phyloP scores from a whole-genome alignment of 2,797 vertebrate genomes.

The Chaetophractus vellerosus region DNA sequence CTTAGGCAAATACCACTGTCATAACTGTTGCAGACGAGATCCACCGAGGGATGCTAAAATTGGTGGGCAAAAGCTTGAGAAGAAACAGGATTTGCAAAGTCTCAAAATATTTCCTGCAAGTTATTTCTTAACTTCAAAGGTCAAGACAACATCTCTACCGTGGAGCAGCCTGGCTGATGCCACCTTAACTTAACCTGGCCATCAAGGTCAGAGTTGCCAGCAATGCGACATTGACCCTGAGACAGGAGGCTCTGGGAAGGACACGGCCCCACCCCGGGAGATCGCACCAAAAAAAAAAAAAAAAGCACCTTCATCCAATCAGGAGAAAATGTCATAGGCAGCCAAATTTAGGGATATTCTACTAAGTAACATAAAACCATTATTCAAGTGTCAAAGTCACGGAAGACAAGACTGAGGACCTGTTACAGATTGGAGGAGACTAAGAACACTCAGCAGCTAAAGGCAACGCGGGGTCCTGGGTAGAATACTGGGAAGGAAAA shows the following conservation, averaged over 20 bases:
- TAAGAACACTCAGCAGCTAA: fast-evolving
- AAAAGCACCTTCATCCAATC: neutral
- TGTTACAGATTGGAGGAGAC: neutral
- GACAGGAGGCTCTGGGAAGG: fast-evolving
- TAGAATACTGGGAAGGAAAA: neutral
- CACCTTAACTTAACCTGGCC: neutral
- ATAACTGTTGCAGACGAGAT: neutral
- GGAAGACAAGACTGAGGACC: neutral
- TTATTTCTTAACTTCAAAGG: neutral
- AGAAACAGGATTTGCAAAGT: neutral
- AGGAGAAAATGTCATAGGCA: neutral
- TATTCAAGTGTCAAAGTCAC: neutral
- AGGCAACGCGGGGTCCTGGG: fast-evolving
- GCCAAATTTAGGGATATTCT: neutral
- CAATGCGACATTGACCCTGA: fast-evolving
- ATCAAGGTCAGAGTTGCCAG: neutral
- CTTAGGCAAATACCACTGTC: neutral
- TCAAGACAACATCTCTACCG: neutral
- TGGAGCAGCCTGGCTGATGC: neutral
- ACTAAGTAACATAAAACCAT: neutral
- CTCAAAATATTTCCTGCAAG: neutral
- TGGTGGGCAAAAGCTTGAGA: too few species aligned
- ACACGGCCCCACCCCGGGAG: neutral
- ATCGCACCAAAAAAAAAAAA: too few species aligned
- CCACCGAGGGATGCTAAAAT: fast-evolving